These are phyloP conservation scores for Panagrolaimus sp. DNA, from an alignment of 1,140 invertebrate genomes.

Conservation along the genomic window DNA sequence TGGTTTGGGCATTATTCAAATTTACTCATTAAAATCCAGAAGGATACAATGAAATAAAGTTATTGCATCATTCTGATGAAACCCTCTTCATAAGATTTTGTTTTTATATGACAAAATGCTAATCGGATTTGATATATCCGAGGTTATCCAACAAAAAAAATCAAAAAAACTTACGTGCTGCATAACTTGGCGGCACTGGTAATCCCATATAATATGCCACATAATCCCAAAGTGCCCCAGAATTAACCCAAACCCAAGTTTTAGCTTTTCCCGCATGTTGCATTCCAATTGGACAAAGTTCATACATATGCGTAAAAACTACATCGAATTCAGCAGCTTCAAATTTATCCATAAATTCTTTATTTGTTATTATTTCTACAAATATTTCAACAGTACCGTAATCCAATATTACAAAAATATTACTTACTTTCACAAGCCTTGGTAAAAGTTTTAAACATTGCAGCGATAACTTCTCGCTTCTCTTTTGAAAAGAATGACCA, in stretches of 20 bases:
- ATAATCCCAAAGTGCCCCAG: constrained; percentile 19
- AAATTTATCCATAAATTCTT: constrained; percentile 1
- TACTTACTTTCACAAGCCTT: not conserved
- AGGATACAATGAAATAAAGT: too few relatives aligned
- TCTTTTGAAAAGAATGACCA: not conserved
- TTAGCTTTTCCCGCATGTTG: constrained; percentile 30
- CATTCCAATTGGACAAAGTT: constrained; percentile 26
- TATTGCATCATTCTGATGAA: too few relatives aligned
- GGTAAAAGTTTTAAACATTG: not conserved
- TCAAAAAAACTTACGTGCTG: too few relatives aligned
- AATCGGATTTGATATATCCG: constrained; percentile 18
- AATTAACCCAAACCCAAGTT: constrained; percentile 31
- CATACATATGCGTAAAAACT: constrained; percentile 29
- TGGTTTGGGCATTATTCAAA: too few relatives aligned
- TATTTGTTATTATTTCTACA: not conserved
- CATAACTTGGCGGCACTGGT: constrained; percentile 30
- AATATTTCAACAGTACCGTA: not conserved
- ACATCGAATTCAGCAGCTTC: constrained; percentile 26
- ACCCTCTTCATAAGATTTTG: too few relatives aligned
- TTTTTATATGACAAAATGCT: too few relatives aligned
- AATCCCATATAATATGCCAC: constrained; percentile 26
- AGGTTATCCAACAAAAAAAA: too few relatives aligned
- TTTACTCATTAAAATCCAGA: too few relatives aligned
- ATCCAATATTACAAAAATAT: not conserved
- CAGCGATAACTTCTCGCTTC: not conserved